Evolutionary conservation across 53 echinoderm and acorn worm genomes (phyloP), one percentile per base, ranked within the genome.

Genomic region (Holothuria leucospilota): DNA sequence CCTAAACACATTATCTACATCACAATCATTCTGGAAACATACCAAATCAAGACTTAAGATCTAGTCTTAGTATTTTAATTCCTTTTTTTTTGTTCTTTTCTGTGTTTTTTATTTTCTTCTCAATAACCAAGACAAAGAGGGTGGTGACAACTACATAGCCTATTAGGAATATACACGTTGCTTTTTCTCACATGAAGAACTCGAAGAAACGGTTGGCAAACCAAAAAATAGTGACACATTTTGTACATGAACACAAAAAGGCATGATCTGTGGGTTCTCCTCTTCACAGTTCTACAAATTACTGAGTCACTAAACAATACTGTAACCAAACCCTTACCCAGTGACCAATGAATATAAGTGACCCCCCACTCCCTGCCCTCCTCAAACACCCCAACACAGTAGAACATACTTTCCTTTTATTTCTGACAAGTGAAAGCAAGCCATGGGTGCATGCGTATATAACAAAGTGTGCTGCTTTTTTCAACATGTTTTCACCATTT

Each of bases 1-100:
- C 56, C 56, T 41, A 72, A 41, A 72, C 72, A 72, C 20, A 72
- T 30, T 72, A 72, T 72, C 72, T 46, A 72, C 72, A 72, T 72
- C 20, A 72, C 72, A 72, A 72, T 72, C 40, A 72, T 72, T n/a
- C 72, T 72, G 72, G 40, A 72, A 72, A 72, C 72, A 72, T 41
- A 46, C 41, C 56, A 56, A 56, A 72, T 72, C 72, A 46, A 72
- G 72, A 41, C 42, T 9, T 41, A 72, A 71, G 14, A 72, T 39
- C 46, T 46, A 46, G 46, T 46, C 46, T 39, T 71, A n/a, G 3
- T 72, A 39, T 23, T 41, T 41, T 46, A 72, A 72, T 72, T 30
- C 39, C 20, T 34, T 72, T 38, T 72, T 11, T 20, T 20, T 15
- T 72, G 39, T 72, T 41, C 20, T 20, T 46, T 46, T 72, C 40